Evolutionary conservation across 2,888 invertebrate genomes (phyloP).

Genomic region (Harpalus rubripes): DNA sequence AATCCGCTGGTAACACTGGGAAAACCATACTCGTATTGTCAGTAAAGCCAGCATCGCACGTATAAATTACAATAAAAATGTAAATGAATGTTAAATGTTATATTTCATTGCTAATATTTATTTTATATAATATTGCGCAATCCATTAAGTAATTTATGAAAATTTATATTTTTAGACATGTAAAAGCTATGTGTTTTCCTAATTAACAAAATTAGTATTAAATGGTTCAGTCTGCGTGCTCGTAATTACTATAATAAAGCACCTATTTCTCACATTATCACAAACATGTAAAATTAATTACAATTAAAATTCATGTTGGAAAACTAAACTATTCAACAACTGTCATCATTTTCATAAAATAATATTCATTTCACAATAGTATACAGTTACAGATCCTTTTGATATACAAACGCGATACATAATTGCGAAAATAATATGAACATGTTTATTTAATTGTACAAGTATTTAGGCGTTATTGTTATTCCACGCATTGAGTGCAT

Average conservation of each 20-base stretch:
- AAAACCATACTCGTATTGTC: too few species aligned
- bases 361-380: conserved; percentile 12
- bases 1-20: too few species aligned
- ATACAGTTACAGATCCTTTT: not conserved
- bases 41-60: too few species aligned
- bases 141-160: too few species aligned
- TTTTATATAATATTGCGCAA: too few species aligned
- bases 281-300: conserved; percentile 30
- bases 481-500: conserved; percentile 23
- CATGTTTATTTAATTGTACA: conserved; percentile 46
- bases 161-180: too few species aligned
- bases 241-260: conserved; percentile 31
- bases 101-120: too few species aligned
- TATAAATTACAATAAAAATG: too few species aligned
- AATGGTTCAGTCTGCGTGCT: not conserved
- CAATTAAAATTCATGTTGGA: conserved; percentile 25
- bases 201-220: not conserved
- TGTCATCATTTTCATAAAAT: conserved; percentile 34
- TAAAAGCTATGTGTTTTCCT: not conserved
- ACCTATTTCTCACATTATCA: conserved; percentile 5
- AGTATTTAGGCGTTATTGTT: conserved; percentile 34
- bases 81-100: too few species aligned
- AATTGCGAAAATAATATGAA: conserved; percentile 20
- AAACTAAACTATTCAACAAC: conserved; percentile 30
- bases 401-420: not conserved